Base-by-base conservation (phyloP, 2,797 vertebrate genomes). In the Distichodus sexfasciatus region DNA sequence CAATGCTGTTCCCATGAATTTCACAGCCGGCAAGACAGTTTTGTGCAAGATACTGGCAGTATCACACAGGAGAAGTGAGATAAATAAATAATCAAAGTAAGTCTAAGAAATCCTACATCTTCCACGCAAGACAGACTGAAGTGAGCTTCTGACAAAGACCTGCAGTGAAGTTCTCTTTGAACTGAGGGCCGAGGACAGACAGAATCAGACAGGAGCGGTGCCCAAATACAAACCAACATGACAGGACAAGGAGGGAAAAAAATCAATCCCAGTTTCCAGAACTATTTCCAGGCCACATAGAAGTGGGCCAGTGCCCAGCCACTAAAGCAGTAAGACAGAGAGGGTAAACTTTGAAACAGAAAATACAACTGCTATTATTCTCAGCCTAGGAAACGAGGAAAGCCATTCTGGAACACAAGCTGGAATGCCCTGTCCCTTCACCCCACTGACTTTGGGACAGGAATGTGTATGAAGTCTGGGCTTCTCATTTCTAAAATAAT, bases 21-120 rank as follows among this genome's bases (percentile, higher is more conserved):
- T 89, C 82, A 87, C 86, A 90, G 84, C 80, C 71, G 81, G 72
- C 82, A 15, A 71, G 47, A 83, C 78, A 77, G 79, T 72, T 66
- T 76, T 67, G 57, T 78, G 66, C 58, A 28, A 66, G 83, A 87
- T 88, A 89, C 87, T 87, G 81, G 72, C 23, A 82, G 81, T 84
- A 90, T 89, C 88, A 90, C 86, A 91, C 84, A 87, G 89, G 88
- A 78, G 81, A 86, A 90, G 86, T 83, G 75, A 81, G 85, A 90
- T 92, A 87, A 93, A 93, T 92, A 92, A 93, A 90, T 92, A 93
- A 93, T 93, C 90, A 93, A 91, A 92, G 90, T 86, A 86, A 81
- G 86, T 84, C 79, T 2, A 73, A 91, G 88, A 87, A 85, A 89
- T 87, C 86, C 89, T 88, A 92, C 89, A 91, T 93, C 91, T 90